phyloP scores from a whole-genome alignment of 2,888 invertebrate genomes.

The Corythucha ciliata region DNA sequence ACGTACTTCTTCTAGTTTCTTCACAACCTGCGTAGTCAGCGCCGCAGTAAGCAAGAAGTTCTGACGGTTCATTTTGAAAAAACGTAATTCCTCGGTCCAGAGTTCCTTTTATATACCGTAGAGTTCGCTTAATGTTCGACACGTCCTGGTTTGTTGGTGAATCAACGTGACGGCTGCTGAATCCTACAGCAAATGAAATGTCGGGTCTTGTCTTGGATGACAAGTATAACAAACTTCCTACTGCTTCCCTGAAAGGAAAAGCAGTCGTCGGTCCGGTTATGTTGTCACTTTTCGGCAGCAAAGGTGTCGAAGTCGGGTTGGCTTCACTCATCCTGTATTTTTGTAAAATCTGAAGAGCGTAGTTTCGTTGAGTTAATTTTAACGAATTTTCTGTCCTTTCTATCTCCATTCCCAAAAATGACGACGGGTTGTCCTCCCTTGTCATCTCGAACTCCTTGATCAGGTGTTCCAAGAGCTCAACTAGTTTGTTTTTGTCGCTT shows the following conservation, averaged over 20 bases:
- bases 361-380: constrained; percentile 24
- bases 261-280: too few relatives aligned
- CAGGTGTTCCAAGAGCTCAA: constrained; percentile 25
- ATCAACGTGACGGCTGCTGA: neutral
- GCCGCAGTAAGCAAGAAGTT: constrained; percentile 23
- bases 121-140: constrained; percentile 2
- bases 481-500: constrained; percentile 24
- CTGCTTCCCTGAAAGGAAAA: too few relatives aligned
- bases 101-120: constrained; percentile 22
- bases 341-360: constrained; percentile 24
- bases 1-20: constrained; percentile 8
- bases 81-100: constrained; percentile 20
- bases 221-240: constrained; percentile 4
- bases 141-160: neutral
- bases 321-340: constrained; percentile 28
- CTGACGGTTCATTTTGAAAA: neutral
- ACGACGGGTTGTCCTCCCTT: constrained; percentile 24
- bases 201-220: neutral
- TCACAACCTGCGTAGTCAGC: constrained; percentile 25
- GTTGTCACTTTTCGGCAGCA: too few relatives aligned
- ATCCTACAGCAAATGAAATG: neutral
- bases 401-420: constrained; percentile 30
- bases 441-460: constrained; percentile 31
- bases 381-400: constrained; percentile 14
- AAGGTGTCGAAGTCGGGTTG: constrained; percentile 19